Evolutionary conservation across 2,888 invertebrate species (phyloP), one percentile per base, ranked within the genome.

Genomic region (Cantharis rustica): DNA sequence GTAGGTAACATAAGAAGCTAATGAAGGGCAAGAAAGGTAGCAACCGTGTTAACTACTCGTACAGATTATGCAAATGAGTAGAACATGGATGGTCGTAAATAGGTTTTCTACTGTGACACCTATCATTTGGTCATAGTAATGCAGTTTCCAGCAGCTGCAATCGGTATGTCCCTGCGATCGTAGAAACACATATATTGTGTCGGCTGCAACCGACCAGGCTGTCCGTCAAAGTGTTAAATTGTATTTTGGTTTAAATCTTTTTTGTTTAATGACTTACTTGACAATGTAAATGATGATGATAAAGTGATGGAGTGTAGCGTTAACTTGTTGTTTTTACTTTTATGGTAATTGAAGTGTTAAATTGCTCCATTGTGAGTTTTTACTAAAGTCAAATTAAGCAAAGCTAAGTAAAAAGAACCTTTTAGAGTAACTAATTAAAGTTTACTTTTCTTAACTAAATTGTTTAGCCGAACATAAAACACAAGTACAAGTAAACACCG

Each of bases 401-500:
- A 47, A 47, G 47, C 47, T 47, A 47, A 47, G n/a, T 47, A 47
- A 47, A 47, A 47, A 47, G 47, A 47, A 47, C 47, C 47, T 47
- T 31, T 47, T 47, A 47, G 47, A 47, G 47, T 47, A 47, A 47
- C 47, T 47, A 47, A 47, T 47, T 47, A 47, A 47, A 47, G 47
- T 47, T 47, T 47, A 47, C 47, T 47, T 47, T 47, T 47, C 47
- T 47, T 47, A 47, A 47, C 47, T 47, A 47, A 47, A 47, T 47
- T 47, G 47, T 47, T 47, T 47, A 47, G 47, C 47, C 47, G 47
- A 47, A 47, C 47, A 47, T 47, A 47, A 47, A 47, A 47, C 16
- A 23, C 17, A 20, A 66, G 64, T 66, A 47, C 64, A 23, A 66
- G 64, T 66, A 66, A 66, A 66, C 72, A 74, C 76, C 79, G 80